These are phyloP conservation scores for Rhinophrynus dorsalis DNA, from an alignment of 2,797 vertebrate genomes.

Conservation along the genomic window DNA sequence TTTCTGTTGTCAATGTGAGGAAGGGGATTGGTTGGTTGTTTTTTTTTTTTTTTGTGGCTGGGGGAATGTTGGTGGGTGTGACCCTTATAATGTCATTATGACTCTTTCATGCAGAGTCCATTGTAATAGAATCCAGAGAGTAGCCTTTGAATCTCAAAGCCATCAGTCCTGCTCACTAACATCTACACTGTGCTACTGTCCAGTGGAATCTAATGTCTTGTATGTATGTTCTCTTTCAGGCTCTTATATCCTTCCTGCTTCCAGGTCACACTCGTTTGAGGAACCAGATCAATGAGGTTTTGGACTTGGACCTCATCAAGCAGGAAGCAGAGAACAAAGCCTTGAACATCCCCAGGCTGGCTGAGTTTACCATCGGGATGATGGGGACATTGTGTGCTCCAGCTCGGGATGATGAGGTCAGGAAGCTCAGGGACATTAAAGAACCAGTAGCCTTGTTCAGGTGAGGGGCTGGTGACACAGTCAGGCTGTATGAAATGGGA, in stretches of 20 bases:
- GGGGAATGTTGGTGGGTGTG: no score
- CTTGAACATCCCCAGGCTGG: slow-evolving; percentile 84
- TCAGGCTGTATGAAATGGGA: no score
- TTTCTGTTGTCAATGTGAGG: no score
- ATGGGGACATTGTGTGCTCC: slow-evolving; percentile 94
- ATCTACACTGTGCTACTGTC: no score
- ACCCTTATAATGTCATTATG: no score
- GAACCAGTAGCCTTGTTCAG: slow-evolving; percentile 88
- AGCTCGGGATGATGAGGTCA: slow-evolving; percentile 85
- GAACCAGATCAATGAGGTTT: slow-evolving; percentile 83
- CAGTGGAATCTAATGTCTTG: no score
- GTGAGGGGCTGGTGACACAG: slow-evolving; percentile 69
- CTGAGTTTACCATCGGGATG: slow-evolving; percentile 86
- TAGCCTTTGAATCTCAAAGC: no score
- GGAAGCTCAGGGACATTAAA: slow-evolving; percentile 79
- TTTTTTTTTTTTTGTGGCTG: no score
- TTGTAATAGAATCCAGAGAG: no score
- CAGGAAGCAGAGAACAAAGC: slow-evolving; percentile 91
- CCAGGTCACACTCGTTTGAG: slow-evolving; percentile 82
- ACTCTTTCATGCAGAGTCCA: no score
- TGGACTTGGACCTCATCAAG: slow-evolving; percentile 90
- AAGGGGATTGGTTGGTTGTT: no score
- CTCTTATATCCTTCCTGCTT: slow-evolving; percentile 86
- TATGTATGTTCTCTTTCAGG: slow-evolving; percentile 69
- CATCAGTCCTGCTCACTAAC: no score